A percentile compares a stretch with the other conserved stretches of the same genome.
Conservation (phyloP, 2,888 invertebrate genomes). For the Drosophila anomelani region DNA sequence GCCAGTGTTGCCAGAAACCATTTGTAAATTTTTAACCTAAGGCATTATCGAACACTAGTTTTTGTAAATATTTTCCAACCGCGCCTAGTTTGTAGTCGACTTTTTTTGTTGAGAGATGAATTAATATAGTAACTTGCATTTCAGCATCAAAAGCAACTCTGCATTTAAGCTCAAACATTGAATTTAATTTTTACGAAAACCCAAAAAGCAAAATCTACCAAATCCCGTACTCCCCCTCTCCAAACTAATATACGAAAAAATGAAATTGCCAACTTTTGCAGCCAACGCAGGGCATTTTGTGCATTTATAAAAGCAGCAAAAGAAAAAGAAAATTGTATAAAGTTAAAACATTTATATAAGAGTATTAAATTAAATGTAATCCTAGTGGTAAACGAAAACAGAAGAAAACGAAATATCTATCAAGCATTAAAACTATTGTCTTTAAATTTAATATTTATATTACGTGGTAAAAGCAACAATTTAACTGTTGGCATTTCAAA, state of each 20-base stretch:
- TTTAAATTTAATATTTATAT: conserved; percentile 74
- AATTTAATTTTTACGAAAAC: conserved; percentile 69
- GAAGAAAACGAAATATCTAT: conserved; percentile 52
- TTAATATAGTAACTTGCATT: conserved; percentile 70
- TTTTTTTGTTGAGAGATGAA: conserved; percentile 56
- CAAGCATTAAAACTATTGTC: conserved; percentile 74
- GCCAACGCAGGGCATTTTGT: conserved; percentile 65
- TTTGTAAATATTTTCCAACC: conserved; percentile 69
- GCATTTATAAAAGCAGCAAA: conserved; percentile 69
- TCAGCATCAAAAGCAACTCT: conserved; percentile 67
- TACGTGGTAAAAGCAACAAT: conserved; percentile 67
- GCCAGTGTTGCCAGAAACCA: conserved; percentile 70
- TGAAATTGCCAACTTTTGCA: conserved; percentile 66
- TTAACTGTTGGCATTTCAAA: conserved; percentile 79
- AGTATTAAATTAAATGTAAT: conserved; percentile 74
- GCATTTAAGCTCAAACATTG: conserved; percentile 82
- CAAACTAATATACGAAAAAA: conserved; percentile 15
- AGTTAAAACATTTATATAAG: conserved; percentile 64
- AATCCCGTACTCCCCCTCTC: conserved; percentile 20
- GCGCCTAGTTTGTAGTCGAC: conserved; percentile 66
- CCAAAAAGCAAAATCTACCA: conserved; percentile 38
- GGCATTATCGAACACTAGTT: conserved; percentile 70
- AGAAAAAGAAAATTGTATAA: conserved; percentile 66
- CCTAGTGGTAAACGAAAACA: conserved; percentile 57
- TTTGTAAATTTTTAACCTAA: conserved; percentile 82